phyloP scores from a whole-genome alignment of 2,797 vertebrate genomes.

The Sparidentex hasta region DNA sequence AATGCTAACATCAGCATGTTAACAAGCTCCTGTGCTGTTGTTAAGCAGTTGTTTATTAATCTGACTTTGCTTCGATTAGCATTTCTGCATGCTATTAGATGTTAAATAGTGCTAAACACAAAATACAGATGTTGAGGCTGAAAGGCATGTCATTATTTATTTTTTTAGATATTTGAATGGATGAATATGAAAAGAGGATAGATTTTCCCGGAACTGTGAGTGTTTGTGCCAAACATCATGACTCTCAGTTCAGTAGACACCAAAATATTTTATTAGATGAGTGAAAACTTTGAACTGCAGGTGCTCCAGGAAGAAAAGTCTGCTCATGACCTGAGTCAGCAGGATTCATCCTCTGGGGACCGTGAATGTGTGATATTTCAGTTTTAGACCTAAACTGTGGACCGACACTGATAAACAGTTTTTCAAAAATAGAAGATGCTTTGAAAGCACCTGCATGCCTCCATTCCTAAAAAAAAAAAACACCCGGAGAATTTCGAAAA shows the following conservation, averaged over 20 bases:
- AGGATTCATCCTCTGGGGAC: not conserved
- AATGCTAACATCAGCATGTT: not conserved
- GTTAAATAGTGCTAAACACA: not conserved
- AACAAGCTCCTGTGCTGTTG: conserved; percentile 1
- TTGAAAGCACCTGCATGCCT: conserved; percentile 2
- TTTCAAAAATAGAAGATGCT: not conserved
- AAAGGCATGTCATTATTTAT: not conserved
- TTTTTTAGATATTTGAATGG: no score
- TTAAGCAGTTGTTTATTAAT: not conserved
- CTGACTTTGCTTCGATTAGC: not conserved
- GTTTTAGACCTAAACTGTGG: not conserved
- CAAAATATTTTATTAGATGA: not conserved
- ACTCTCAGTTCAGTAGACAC: not conserved
- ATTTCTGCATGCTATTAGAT: not conserved
- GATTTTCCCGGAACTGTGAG: not conserved
- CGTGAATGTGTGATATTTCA: not conserved
- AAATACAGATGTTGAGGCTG: not conserved
- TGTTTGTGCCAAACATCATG: not conserved
- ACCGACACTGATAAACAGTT: not conserved
- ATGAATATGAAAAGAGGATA: not conserved
- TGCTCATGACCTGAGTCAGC: not conserved
- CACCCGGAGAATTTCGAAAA: conserved; percentile 26
- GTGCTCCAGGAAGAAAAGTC: not conserved
- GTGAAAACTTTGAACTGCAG: not conserved
- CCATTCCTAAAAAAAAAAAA: conserved; percentile 34